Base-by-base conservation (phyloP, 2,888 invertebrate species). In the Bellardia pandia region DNA sequence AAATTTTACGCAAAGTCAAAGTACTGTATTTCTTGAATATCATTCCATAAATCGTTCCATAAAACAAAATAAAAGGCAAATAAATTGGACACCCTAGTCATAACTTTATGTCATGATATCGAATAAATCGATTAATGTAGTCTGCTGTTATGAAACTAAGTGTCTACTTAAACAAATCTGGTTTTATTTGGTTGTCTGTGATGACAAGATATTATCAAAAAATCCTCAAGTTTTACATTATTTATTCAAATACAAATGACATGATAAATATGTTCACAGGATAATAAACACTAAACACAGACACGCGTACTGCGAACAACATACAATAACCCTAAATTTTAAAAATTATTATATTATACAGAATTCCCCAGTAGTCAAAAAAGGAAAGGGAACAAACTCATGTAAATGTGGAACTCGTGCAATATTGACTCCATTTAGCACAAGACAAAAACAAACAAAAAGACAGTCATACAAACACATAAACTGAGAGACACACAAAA, bases 221-320 rank as follows among this genome's bases (percentile, higher is more conserved):
- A 80, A 66, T 62, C 45, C 51, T 33, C 33, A 37, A 66, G 53
- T 77, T 56, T 66, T 37, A 86, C 77, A 81, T 64, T 68, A 58
- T 48, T 37, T 60, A 60, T 48, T 42, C 33, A 33, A 77, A 62
- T n/a, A 58, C 14, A 81, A 66, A 72, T 89, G 91, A 91, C 89
- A 87, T 80, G 89, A 77, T 90, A 90, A 91, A 92, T 91, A 91
- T 92, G 91, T 89, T 91, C 89, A 85, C 89, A 89, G 90, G 90
- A 92, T 93, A 93, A 93, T 92, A 91, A 92, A 91, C 90, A 91
- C 93, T 93, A 93, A 93, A 93, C 93, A 92, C 91, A 90, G 92
- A 86, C 93, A 93, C 93, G 93, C 92, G 93, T 90, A 91, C 62
- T 33, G 13, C 23, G 16, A 40, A 45, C 40, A 68, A 89, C 88